Evolutionary conservation across 2,113 vertebrate species (phyloP).

Genomic region (Tringa solitaria): DNA sequence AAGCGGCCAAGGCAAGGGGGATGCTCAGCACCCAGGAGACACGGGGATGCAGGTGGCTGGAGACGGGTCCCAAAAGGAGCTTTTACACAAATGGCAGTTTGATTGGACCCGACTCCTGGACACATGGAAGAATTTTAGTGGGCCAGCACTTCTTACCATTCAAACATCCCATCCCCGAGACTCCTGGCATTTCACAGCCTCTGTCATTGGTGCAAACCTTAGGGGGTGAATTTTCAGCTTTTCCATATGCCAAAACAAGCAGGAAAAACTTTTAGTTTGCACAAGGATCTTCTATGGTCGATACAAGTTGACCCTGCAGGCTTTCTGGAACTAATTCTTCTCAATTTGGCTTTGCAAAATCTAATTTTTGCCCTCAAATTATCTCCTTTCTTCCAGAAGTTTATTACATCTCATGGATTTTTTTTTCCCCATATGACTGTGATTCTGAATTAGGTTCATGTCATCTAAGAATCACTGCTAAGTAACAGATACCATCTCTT

Average conservation of each 20-base stretch:
- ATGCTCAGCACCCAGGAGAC: background rate
- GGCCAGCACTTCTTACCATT: background rate
- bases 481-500: background rate
- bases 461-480: background rate
- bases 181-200: background rate
- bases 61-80: background rate
- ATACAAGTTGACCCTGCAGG: background rate
- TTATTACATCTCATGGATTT: background rate
- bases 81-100: background rate
- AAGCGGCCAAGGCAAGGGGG: background rate
- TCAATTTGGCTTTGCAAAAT: background rate
- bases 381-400: background rate
- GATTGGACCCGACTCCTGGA: background rate
- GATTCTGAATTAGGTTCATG: background rate
- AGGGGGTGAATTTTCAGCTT: background rate
- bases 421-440: background rate
- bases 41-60: background rate
- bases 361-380: background rate
- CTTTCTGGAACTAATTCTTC: background rate
- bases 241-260: background rate
- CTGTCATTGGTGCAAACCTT: accelerated
- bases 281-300: background rate
- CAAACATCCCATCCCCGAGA: background rate
- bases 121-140: background rate
- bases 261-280: background rate